Base-by-base conservation (phyloP, 2,113 vertebrate genomes). In the Periophthalmodon schlosseri region DNA sequence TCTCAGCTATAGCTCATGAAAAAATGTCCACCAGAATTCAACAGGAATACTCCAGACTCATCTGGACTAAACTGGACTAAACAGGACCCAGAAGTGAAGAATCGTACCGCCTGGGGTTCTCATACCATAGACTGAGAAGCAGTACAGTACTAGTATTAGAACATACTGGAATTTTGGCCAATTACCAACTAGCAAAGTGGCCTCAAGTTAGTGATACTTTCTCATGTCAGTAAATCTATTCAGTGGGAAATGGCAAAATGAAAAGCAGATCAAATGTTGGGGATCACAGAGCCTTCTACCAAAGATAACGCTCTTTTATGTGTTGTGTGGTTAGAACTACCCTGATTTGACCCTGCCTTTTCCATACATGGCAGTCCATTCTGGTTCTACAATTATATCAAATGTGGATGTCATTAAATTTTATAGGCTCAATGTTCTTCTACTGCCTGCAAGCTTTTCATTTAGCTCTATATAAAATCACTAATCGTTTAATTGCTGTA, bases 401-500 rank as follows among this genome's bases (percentile, higher is more conserved):
- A 56, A 56, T 56, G 52, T 56, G 52, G 52, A 60, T 24, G 56
- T n/a, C 56, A 58, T 58, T 58, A 70, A 20, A 60, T 65, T 33
- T 39, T 15, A 5, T 49, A 44, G 23, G 28, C 5, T 36, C 70
- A 33, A 11, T 11, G 73, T 73, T 60, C 63, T 23, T 20, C 20
- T 13, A 1, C 57, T 20, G 34, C 5, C 28, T 39, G 64, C 28
- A 18, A 14, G 28, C 61, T 73, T 23, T 66, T 11, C 12, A 63
- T 76, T 46, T 24, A 39, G 57, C 11, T 24, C 57, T 28, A 36
- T 76, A 68, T 12, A 34, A 80, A 67, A 47, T 20, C 47, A 63
- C 63, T 70, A 70, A 80, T 77, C 24, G 58, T 66, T 60, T 82
- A 84, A 82, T 75, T 84, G 75, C 60, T 86, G 70, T 78, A 71